Evolutionary conservation across 2,797 vertebrate genomes (phyloP), one percentile per base, ranked within the genome.

Genomic region (Pipistrellus pygmaeus): DNA sequence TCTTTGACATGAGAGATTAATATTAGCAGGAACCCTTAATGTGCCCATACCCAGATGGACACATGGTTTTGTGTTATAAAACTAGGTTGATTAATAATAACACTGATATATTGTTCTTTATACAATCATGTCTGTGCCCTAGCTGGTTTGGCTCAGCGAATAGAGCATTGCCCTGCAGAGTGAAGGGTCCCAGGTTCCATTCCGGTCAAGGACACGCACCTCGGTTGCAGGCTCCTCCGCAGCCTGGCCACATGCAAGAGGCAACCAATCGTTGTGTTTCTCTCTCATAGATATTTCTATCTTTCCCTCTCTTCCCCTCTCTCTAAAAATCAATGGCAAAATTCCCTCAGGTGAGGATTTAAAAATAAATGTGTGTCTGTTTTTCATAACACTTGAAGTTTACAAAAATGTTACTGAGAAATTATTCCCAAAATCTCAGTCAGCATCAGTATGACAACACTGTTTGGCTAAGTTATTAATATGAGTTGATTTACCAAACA

Each of bases 401-500:
- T 8, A 12, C 72, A 66, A 72, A 77, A 62, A 69, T 84, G 83
- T 80, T 88, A 30, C 51, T 69, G 35, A 57, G 76, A 85, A 87
- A 17, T 32, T 5, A 87, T 71, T 64, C 62, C n/a, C 32, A 8
- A 27, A 27, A 32, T 46, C 84, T 51, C 25, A 51, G 35, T 48
- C 51, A 66, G 8, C 64, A 87, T 48, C 84, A 30, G 48, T 20
- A 48, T 13, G 60, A 73, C 32, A 69, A 12, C 7, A 20, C 69
- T 77, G 38, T 85, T 64, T 46, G 60, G 5, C 12, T 48, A n/a
- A 66, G 18, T 89, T 72, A 66, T 57, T 86, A 66, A 88, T 51
- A 66, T 81, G 85, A 64, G 18, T 23, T 69, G 35, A 92, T 71
- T 93, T 76, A 48, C 55, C 35, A 88, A 85, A 86, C 73, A 89